phyloP scores from a whole-genome alignment of 2,888 invertebrate genomes.

The Spodoptera exigua region DNA sequence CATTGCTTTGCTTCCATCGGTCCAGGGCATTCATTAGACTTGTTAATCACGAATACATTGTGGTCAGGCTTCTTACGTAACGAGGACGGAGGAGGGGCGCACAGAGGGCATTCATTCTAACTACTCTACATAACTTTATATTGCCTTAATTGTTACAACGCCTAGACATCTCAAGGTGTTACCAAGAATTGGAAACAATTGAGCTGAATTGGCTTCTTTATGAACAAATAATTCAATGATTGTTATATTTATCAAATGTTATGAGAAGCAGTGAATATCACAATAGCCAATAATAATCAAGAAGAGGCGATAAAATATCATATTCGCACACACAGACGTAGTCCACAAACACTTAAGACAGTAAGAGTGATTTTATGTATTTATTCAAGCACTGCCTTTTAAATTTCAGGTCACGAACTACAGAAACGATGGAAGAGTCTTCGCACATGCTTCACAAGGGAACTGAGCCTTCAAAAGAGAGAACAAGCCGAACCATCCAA shows the following conservation, averaged over 20 bases:
- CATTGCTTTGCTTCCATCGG: too few relatives aligned
- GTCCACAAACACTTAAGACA: not conserved
- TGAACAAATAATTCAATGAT: slow-evolving; percentile 47
- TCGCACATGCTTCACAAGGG: slow-evolving; percentile 74
- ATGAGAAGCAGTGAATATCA: slow-evolving; percentile 4
- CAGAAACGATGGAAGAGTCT: slow-evolving; percentile 76
- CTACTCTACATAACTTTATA: slow-evolving; percentile 27
- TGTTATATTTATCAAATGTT: slow-evolving; percentile 40
- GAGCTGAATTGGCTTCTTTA: slow-evolving; percentile 52
- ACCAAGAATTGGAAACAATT: slow-evolving; percentile 48
- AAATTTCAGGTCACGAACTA: slow-evolving; percentile 67
- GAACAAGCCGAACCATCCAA: slow-evolving; percentile 59
- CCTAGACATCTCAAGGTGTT: slow-evolving; percentile 46
- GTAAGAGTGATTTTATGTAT: slow-evolving; percentile 25
- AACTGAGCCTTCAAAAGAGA: slow-evolving; percentile 66
- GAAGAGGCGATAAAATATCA: not conserved
- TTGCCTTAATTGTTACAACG: slow-evolving; percentile 43
- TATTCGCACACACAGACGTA: not conserved
- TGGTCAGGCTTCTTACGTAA: slow-evolving; percentile 27
- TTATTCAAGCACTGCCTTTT: slow-evolving; percentile 39
- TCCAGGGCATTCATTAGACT: slow-evolving; percentile 18
- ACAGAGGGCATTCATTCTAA: slow-evolving; percentile 31
- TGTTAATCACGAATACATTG: slow-evolving; percentile 14
- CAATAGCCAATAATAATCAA: slow-evolving; percentile 27
- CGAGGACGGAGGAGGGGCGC: slow-evolving; percentile 33